Evolutionary conservation across 2,113 vertebrate species (phyloP).

Genomic region (Callorhinus ursinus): DNA sequence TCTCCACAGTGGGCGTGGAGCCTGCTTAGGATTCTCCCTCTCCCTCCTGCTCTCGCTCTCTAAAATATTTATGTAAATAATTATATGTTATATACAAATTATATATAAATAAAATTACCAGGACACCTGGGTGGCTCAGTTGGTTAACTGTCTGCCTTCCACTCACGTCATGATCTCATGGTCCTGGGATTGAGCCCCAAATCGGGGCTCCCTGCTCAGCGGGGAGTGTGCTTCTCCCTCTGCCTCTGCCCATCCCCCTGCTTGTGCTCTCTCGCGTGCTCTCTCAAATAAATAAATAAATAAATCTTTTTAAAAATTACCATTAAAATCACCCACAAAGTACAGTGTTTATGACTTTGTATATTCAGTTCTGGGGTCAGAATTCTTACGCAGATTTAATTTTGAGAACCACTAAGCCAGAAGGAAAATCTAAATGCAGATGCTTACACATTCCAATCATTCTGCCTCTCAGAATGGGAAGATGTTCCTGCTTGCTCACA

Average conservation of each 20-base stretch:
- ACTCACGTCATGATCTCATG: no score
- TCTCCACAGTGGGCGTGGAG: not conserved
- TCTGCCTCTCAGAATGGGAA: not conserved
- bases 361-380: not conserved
- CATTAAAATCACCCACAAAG: not conserved
- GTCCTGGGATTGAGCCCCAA: no score
- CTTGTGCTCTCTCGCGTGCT: no score
- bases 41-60: not conserved
- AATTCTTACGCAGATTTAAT: not conserved
- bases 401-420: not conserved
- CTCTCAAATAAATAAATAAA: no score
- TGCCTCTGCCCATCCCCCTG: no score
- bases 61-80: not conserved
- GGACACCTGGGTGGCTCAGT: no score
- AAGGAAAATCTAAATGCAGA: not conserved
- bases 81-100: not conserved
- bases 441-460: not conserved
- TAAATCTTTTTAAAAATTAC: not conserved
- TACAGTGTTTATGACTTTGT: not conserved
- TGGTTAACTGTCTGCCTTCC: no score
- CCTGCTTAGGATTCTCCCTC: not conserved
- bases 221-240: no score
- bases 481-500: not conserved
- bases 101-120: not conserved
- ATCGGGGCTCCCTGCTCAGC: no score